These are phyloP conservation scores for Ectobius pallidus DNA, from an alignment of 2,888 invertebrate species.

Conservation along the genomic window DNA sequence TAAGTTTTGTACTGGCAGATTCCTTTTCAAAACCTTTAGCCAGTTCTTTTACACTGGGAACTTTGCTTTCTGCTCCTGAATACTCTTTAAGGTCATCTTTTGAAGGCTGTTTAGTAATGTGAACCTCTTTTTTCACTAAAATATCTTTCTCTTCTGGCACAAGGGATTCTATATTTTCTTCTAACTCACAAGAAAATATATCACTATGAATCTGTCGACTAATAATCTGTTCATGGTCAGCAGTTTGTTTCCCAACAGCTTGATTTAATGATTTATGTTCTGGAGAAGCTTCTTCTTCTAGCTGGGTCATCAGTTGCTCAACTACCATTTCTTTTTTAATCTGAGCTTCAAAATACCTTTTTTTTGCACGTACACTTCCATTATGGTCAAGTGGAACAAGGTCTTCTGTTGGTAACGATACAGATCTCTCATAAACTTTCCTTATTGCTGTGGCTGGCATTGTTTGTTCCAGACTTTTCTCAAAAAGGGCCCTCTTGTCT, in stretches of 20 bases:
- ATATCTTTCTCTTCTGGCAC: constrained; percentile 48
- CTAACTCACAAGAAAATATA: constrained; percentile 48
- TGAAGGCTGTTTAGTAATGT: constrained; percentile 1
- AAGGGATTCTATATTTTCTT: constrained; percentile 48
- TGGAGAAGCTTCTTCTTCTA: constrained; percentile 57
- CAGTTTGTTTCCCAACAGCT: constrained; percentile 46
- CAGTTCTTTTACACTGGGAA: constrained; percentile 17
- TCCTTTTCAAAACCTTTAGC: constrained; percentile 35
- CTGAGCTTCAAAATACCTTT: constrained; percentile 65
- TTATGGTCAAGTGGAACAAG: constrained; percentile 58
- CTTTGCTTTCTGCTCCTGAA: neutral
- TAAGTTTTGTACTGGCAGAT: neutral
- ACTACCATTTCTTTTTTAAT: constrained; percentile 65
- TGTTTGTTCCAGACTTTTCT: constrained; percentile 54
- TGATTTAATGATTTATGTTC: constrained; percentile 55
- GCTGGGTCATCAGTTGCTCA: constrained; percentile 58
- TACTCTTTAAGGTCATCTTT: neutral
- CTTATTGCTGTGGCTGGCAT: constrained; percentile 54
- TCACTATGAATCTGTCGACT: constrained; percentile 48
- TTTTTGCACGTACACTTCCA: constrained; percentile 61
- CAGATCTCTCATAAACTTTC: constrained; percentile 58
- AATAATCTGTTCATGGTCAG: constrained; percentile 43
- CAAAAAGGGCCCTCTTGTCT: neutral
- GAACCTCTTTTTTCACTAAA: constrained; percentile 20
- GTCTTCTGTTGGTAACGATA: constrained; percentile 57